Conservation (phyloP, 2,888 invertebrate genomes). For the Emesis russula region DNA sequence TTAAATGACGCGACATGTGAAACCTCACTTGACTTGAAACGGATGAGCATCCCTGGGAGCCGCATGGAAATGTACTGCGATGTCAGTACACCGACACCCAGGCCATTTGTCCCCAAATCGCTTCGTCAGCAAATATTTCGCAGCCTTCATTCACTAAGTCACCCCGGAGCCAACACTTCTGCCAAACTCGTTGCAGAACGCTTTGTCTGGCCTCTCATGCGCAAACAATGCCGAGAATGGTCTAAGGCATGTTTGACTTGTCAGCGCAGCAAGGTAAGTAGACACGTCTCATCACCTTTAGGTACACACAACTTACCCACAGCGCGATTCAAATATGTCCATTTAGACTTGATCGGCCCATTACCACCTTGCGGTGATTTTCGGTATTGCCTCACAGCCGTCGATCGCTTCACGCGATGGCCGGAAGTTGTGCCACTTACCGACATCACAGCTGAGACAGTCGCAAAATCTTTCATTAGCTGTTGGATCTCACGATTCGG, state of each 20-base stretch:
- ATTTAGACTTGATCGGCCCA: slow-evolving; percentile 92
- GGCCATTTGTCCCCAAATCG: slow-evolving; percentile 67
- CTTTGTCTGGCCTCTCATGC: slow-evolving; percentile 91
- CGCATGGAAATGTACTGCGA: too few species aligned
- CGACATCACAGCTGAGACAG: slow-evolving; percentile 87
- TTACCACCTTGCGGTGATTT: slow-evolving; percentile 66
- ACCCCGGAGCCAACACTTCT: slow-evolving; percentile 63
- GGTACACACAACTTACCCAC: slow-evolving; percentile 85
- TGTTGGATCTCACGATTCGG: not conserved
- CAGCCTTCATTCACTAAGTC: slow-evolving; percentile 78
- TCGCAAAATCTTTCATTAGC: not conserved
- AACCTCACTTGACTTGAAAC: not conserved
- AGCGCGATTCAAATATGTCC: slow-evolving; percentile 86
- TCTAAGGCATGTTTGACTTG: slow-evolving; percentile 88
- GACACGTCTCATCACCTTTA: slow-evolving; percentile 84
- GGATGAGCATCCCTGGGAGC: too few species aligned
- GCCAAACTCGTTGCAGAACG: slow-evolving; percentile 87
- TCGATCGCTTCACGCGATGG: slow-evolving; percentile 89
- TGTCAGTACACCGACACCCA: slow-evolving; percentile 6
- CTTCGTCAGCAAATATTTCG: slow-evolving; percentile 77
- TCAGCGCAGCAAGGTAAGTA: slow-evolving; percentile 89
- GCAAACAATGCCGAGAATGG: slow-evolving; percentile 90
- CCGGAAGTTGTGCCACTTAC: slow-evolving; percentile 88
- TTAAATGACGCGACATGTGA: not conserved
- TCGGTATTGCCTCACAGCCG: slow-evolving; percentile 16